Evolutionary conservation across 1,140 invertebrate species (phyloP).

Genomic region (Eumaeus atala): DNA sequence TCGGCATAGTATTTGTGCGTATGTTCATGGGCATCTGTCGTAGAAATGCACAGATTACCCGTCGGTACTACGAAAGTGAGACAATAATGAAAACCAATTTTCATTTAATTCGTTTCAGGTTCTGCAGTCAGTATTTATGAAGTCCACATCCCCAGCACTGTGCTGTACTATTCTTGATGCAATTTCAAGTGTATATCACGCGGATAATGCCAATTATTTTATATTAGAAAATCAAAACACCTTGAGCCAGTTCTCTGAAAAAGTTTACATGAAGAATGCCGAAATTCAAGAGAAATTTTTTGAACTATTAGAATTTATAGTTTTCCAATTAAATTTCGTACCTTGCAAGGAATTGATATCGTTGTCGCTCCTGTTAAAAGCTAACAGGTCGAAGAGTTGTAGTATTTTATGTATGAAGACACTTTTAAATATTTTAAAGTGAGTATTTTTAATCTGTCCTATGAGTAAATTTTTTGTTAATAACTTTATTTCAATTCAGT

Average conservation of each 20-base stretch:
- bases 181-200: slow-evolving; percentile 96
- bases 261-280: slow-evolving; percentile 90
- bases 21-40: no score
- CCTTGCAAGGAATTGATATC: slow-evolving; percentile 99
- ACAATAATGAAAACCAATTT: no score
- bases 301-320: slow-evolving; percentile 95
- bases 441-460: slow-evolving; percentile 40
- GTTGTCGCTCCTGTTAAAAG: slow-evolving; percentile 93
- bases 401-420: slow-evolving; percentile 93
- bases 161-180: slow-evolving; percentile 95
- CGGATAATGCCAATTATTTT: slow-evolving; percentile 99
- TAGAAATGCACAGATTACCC: no score
- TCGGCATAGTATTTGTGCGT: no score
- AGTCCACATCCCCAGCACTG: slow-evolving; percentile 87
- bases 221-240: slow-evolving; percentile 97
- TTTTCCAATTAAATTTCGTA: slow-evolving; percentile 98
- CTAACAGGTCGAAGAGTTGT: slow-evolving; percentile 84
- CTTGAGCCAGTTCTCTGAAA: slow-evolving; percentile 95
- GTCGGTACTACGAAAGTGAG: no score
- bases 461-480: no score
- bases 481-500: no score
- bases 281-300: slow-evolving; percentile 98
- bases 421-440: slow-evolving; percentile 89
- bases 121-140: slow-evolving; percentile 93
- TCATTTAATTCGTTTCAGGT: slow-evolving; percentile 80